phyloP scores from a whole-genome alignment of 2,113 vertebrate genomes.

The Noctilio leporinus region DNA sequence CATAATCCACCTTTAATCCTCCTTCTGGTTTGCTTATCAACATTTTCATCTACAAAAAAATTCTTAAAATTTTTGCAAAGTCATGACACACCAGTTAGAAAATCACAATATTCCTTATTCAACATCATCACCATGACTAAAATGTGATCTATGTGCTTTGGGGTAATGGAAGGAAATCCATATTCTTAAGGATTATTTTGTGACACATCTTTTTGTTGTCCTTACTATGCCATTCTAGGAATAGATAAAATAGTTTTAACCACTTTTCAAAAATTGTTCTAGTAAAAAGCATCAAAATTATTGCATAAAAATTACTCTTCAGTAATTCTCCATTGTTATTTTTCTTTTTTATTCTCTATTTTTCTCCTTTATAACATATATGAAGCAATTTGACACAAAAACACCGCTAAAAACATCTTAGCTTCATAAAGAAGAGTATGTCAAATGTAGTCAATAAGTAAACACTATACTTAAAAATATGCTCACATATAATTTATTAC shows the following conservation, averaged over 20 bases:
- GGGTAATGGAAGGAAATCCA: neutral
- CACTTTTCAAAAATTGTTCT: neutral
- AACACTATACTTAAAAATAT: neutral
- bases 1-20: neutral
- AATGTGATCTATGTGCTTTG: neutral
- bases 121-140: neutral
- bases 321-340: neutral
- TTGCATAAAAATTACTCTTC: neutral
- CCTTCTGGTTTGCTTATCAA: neutral
- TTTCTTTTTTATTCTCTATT: neutral
- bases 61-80: neutral
- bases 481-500: neutral
- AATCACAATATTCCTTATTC: neutral
- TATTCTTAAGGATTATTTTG: neutral
- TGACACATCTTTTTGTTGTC: neutral
- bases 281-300: neutral
- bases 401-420: neutral
- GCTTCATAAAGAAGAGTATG: neutral
- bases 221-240: neutral
- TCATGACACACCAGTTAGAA: neutral
- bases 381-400: neutral
- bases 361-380: neutral
- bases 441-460: neutral
- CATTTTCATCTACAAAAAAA: neutral
- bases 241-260: neutral